Evolutionary conservation across 2,113 vertebrate genomes (phyloP).

Genomic region (human): DNA sequence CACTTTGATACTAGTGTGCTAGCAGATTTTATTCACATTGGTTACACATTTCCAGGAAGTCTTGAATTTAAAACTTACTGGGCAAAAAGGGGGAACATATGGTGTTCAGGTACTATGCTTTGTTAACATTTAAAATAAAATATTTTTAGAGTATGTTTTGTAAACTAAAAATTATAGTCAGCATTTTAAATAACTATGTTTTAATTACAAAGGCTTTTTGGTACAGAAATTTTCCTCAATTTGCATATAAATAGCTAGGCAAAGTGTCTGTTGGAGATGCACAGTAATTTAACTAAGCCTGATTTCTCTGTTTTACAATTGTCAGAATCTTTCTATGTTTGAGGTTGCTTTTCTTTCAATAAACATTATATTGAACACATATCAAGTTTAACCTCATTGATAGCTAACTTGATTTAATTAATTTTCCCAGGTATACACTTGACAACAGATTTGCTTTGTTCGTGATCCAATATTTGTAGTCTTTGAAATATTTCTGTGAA

Average conservation of each 20-base stretch:
- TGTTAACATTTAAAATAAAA: conserved; percentile 2
- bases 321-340: conserved; percentile 19
- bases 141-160: neutral
- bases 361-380: neutral
- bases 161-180: neutral
- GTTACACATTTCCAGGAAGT: neutral
- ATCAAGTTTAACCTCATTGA: neutral
- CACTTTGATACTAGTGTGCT: neutral
- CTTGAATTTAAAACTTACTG: neutral
- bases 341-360: neutral
- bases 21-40: neutral
- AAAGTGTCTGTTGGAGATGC: neutral
- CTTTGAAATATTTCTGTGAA: neutral
- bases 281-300: neutral
- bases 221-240: neutral
- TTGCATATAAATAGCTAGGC: neutral
- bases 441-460: conserved; percentile 5
- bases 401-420: neutral
- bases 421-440: neutral
- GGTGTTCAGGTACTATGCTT: neutral
- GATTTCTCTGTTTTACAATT: neutral
- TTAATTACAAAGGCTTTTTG: neutral
- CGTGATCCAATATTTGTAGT: neutral
- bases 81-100: neutral
- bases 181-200: conserved; percentile 1